These are phyloP conservation scores for Bovichtus diacanthus DNA, from an alignment of 2,797 vertebrate genomes.

Conservation along the genomic window DNA sequence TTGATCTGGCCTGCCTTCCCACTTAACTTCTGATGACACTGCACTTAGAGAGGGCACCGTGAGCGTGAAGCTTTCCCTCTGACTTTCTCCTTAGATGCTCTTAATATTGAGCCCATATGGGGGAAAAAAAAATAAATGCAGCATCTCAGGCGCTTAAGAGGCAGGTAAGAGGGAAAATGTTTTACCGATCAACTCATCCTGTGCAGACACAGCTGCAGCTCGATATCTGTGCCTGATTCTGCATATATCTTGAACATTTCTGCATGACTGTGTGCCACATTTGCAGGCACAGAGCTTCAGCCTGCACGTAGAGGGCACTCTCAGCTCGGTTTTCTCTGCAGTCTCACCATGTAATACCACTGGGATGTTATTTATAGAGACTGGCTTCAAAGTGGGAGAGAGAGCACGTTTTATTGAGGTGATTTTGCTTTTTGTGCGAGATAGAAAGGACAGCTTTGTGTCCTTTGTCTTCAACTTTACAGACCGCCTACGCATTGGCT, in stretches of 20 bases:
- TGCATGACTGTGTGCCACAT: constrained; percentile 22
- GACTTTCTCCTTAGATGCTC: constrained; percentile 49
- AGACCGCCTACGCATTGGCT: constrained; percentile 23
- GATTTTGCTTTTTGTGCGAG: constrained; percentile 54
- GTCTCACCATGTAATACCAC: constrained; percentile 43
- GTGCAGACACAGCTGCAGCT: constrained; percentile 18
- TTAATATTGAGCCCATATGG: constrained; percentile 8
- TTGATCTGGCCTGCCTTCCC: constrained; percentile 68
- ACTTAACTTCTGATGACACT: constrained; percentile 69
- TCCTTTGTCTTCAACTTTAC: constrained; percentile 51
- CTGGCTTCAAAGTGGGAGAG: constrained; percentile 61
- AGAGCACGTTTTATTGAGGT: constrained; percentile 61
- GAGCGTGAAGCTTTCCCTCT: constrained; percentile 35
- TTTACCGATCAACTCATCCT: not conserved
- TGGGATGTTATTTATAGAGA: constrained; percentile 72
- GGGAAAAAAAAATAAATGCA: not conserved
- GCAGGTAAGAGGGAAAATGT: constrained; percentile 10
- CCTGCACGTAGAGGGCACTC: constrained; percentile 79
- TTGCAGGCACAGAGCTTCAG: constrained; percentile 29
- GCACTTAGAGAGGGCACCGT: constrained; percentile 51
- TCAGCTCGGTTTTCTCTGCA: constrained; percentile 67
- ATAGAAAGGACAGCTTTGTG: constrained; percentile 40
- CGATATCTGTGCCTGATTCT: constrained; percentile 6
- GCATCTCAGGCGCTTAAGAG: constrained; percentile 15
- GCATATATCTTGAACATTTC: not conserved